phyloP scores from a whole-genome alignment of 2,113 vertebrate species.

The Petaurus breviceps region DNA sequence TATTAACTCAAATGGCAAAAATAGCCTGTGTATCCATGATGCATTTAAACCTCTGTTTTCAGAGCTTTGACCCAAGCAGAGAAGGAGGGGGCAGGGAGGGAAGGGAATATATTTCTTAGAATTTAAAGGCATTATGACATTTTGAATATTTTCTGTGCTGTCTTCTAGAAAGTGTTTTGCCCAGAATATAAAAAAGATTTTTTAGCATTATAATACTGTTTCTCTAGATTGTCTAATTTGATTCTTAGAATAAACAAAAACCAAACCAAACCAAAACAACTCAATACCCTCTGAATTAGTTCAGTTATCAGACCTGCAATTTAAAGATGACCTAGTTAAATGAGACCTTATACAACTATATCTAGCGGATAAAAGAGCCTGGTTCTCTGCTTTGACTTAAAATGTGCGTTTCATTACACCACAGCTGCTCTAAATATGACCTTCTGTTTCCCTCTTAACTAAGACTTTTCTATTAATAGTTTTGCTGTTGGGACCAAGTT shows the following conservation, averaged over 20 bases:
- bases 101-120: conserved; percentile 12
- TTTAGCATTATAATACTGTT: background rate
- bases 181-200: background rate
- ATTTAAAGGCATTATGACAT: background rate
- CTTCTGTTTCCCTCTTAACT: background rate
- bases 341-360: background rate
- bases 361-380: background rate
- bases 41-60: background rate
- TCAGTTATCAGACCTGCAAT: background rate
- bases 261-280: background rate
- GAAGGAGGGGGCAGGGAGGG: background rate
- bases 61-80: background rate
- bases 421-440: background rate
- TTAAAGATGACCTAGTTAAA: background rate
- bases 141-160: background rate
- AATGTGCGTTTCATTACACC: background rate
- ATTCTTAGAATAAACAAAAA: background rate
- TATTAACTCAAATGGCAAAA: background rate
- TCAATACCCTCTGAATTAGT: background rate
- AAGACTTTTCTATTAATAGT: background rate
- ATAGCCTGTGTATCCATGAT: background rate
- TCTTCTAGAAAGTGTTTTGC: background rate
- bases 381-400: background rate
- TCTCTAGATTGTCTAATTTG: background rate
- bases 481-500: background rate